Evolutionary conservation across 2,797 vertebrate genomes (phyloP), one percentile per base, ranked within the genome.

Genomic region (Orestias chungarensis): DNA sequence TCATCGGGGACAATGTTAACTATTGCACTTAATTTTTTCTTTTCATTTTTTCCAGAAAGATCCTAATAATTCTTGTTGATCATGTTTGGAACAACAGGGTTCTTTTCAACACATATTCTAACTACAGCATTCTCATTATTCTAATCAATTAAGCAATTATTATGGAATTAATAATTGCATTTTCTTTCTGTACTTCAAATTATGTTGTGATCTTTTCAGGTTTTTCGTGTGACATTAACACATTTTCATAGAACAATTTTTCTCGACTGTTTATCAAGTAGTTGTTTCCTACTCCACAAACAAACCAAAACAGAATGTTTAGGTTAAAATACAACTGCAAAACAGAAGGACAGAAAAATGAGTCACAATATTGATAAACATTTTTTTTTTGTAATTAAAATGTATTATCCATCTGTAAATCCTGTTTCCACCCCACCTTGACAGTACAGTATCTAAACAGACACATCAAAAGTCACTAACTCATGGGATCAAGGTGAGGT

Each of bases 121-220:
- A 46, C 33, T 29, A 61, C 29, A 47, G 44, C 12, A 49, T 62
- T 64, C 27, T 18, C 47, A 62, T 46, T 55, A 4, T 44, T 75
- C 47, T 17, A 23, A 42, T 62, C 46, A 71, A 38, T 74, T 68
- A 57, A 43, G 44, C 23, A 49, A 55, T 42, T 65, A 29, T 61
- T 15, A 52, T 27, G 64, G 2, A 64, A 68, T 44, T 50, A 43
- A 27, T 18, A 55, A 31, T 14, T 29, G 29, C 5, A 31, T 54
- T 5, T 15, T 25, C 49, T 66, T 68, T 29, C 23, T n/a, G 44
- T 43, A n/a, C 29, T 70, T 25, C 29, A 31, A 70, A 68, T 57
- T 64, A 57, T 69, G 29, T 50, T n/a, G 31, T n/a, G 55, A 40
- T 66, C 15, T 46, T 49, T 49, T 49, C 23, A 55, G 1, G 14